These are phyloP conservation scores for Psilanteris sp. DNA, from an alignment of 1,140 invertebrate genomes.

Conservation along the genomic window DNA sequence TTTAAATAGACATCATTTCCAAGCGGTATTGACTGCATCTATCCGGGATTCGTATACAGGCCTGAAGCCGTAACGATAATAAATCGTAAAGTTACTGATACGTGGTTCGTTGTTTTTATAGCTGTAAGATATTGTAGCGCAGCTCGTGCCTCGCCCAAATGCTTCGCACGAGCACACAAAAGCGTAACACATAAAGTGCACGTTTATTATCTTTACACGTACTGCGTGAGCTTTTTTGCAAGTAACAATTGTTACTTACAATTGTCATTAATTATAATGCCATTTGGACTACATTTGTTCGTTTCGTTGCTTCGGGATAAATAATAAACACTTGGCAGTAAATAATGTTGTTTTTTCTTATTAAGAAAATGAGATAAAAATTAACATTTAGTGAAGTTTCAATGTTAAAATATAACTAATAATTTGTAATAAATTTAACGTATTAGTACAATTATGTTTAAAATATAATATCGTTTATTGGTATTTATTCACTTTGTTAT, in stretches of 20 bases:
- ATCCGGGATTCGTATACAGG: slow-evolving; percentile 23
- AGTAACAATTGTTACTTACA: no score
- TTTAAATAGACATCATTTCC: slow-evolving; percentile 32
- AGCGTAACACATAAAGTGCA: slow-evolving; percentile 37
- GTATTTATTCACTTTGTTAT: no score
- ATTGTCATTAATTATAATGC: no score
- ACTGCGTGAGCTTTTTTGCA: slow-evolving; percentile 28
- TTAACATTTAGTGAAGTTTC: no score
- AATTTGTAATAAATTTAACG: no score
- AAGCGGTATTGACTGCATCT: slow-evolving; percentile 4
- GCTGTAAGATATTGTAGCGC: slow-evolving; percentile 41
- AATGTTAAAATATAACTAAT: no score
- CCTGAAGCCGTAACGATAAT: slow-evolving; percentile 36
- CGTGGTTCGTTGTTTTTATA: slow-evolving; percentile 48
- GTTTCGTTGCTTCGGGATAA: no score
- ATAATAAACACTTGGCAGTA: no score
- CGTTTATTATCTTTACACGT: slow-evolving; percentile 52
- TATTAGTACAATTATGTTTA: no score
- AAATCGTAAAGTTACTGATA: slow-evolving; percentile 54
- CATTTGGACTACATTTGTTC: slow-evolving; percentile 39
- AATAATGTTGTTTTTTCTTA: no score
- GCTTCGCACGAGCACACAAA: slow-evolving; percentile 32
- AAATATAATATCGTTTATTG: no score
- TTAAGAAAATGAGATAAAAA: no score
- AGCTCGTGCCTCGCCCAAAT: slow-evolving; percentile 49